These are phyloP conservation scores for Tetragonula carbonaria DNA, from an alignment of 2,888 invertebrate genomes.

Conservation along the genomic window DNA sequence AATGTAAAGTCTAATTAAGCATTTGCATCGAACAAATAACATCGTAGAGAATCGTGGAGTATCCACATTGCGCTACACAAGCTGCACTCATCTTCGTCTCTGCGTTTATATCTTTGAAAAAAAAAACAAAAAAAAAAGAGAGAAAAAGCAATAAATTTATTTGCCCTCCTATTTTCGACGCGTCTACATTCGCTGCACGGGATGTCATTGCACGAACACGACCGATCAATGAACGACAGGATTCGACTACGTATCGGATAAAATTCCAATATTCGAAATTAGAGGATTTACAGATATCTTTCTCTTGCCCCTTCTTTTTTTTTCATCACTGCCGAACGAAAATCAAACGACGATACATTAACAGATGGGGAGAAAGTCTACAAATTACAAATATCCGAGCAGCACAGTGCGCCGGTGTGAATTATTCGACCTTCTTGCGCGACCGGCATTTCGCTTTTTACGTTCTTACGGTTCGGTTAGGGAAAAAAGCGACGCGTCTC, in stretches of 20 bases:
- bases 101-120: no score
- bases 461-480: background rate
- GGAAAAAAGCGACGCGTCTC: background rate
- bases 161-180: constrained; percentile 20
- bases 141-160: constrained; percentile 30
- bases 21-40: no score
- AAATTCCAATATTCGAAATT: constrained; percentile 13
- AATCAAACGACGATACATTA: constrained; percentile 1
- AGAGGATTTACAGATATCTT: background rate
- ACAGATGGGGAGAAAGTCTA: background rate
- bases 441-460: background rate
- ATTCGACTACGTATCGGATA: no score
- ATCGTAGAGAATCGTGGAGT: no score
- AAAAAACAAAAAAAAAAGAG: no score
- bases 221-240: constrained; percentile 8
- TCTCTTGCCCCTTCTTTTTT: background rate
- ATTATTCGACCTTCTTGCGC: background rate
- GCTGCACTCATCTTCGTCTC: background rate
- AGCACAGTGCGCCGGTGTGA: background rate
- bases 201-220: background rate
- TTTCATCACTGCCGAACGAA: background rate
- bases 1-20: no score
- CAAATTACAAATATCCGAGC: background rate
- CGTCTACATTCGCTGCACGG: background rate
- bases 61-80: no score